A percentile compares a stretch with the other conserved stretches of the same genome.
Conservation (phyloP, 2,113 vertebrate genomes). For the Orycteropus afer region DNA sequence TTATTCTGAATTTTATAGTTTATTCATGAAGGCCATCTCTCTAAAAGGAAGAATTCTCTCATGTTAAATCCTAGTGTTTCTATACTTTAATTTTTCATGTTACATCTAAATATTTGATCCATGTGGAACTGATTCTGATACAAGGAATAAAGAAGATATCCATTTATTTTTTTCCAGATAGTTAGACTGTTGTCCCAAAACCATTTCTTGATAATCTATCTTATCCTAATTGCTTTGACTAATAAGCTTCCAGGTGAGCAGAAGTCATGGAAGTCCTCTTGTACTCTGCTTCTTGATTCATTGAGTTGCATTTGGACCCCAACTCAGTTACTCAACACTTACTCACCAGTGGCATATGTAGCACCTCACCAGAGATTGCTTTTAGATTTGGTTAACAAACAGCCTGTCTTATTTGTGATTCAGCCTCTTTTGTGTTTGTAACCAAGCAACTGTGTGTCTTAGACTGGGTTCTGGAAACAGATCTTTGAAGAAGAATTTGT, state of each 20-base stretch:
- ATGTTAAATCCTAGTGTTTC: neutral
- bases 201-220: neutral
- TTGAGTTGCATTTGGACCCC: neutral
- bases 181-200: neutral
- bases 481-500: neutral
- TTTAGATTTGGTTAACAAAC: neutral
- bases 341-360: neutral
- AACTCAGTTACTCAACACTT: neutral
- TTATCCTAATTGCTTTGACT: neutral
- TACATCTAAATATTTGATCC: neutral
- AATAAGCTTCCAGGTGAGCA: neutral
- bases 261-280: neutral
- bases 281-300: neutral
- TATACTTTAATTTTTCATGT: neutral
- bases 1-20: neutral
- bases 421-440: neutral
- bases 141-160: no score
- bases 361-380: neutral
- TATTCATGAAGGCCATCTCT: neutral
- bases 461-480: neutral
- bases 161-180: neutral
- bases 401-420: neutral
- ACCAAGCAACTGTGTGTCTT: neutral
- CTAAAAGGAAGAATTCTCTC: neutral
- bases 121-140: no score